Evolutionary conservation across 1,140 invertebrate species (phyloP), one percentile per base, ranked within the genome.

Genomic region (Melipona quadrifasciata): DNA sequence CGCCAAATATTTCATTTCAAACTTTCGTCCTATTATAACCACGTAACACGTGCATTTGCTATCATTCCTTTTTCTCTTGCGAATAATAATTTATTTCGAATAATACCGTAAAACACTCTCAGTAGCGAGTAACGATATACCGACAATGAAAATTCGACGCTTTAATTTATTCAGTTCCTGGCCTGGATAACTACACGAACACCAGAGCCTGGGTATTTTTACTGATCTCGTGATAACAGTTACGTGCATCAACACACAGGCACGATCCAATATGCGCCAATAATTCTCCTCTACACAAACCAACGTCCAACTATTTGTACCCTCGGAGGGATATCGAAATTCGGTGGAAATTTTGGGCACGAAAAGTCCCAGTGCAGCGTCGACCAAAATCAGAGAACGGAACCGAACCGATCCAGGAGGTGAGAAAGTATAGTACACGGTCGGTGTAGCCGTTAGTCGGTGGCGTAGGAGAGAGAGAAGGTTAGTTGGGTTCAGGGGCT

Each of bases 391-490:
- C 34, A 70, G 71, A 55, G 71, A 55, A 24, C 47, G 4, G 14
- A 27, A 51, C 51, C 68, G n/a, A 61, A 17, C 21, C 31, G 47
- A 39, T 77, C 53, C 34, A 27, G 47, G 47, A 67, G 24, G 72
- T 11, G 27, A 24, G 31, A n/a, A 83, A 51, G 81, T 19, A 57
- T 21, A 53, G 16, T n/a, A n/a, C 71, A 65, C 24, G 51, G 24
- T 17, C 61, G 81, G 31, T 64, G 47, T 34, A 39, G 53, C 51
- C n/a, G n/a, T 68, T 79, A 31, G 31, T 71, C 55, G 67, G 31
- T 79, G 82, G 75, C 82, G 82, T 83, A 83, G 82, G 82, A 83
- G 82, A 78, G 71, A 85, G 88, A 89, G 85, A 80, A 90, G 87
- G 80, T 89, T 84, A 83, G 82, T 61, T 76, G 85, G 84, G 65